Base-by-base conservation (phyloP, 2,888 invertebrate species). In the Machimus atricapillus region DNA sequence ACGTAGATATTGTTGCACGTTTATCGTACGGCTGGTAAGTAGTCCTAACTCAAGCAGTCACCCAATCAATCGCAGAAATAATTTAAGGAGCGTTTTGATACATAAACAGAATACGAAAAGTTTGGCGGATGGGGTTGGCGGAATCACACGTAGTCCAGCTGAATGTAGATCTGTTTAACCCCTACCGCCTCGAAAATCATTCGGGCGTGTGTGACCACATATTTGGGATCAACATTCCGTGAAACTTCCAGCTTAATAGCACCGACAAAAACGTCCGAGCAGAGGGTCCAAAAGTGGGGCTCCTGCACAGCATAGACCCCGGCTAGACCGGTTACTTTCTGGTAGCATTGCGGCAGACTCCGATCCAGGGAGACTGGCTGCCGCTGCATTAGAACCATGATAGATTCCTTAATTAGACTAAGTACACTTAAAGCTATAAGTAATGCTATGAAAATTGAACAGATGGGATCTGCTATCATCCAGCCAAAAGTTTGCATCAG, bases 401-500 rank as follows among this genome's bases (percentile, higher is more conserved):
- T 95, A 0, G 98, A 98, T 91, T 99, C 98, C 90, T 96, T 96
- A 90, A 97, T 95, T 89, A 97, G 93, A 58, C 97, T 95, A 87
- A 97, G 91, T 31, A 97, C 98, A 94, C 98, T 98, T 52, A 97
- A 93, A 31, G 96, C 97, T 91, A 99, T 98, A 37, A 99, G 94
- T 34, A 97, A 91, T 12, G 99, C 97, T 90, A 99, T 99, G 90
- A 98, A 98, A 95, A 99, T 97, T 2, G 99, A 99, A 92, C 99
- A 99, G 90, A 99, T 97, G 0, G 99, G 99, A 93, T 99, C 99
- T 7, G 99, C 99, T 90, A 98, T 96, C 97, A 98, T 98, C 98
- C 98, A 99, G 76, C 98, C 98, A 93, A 99, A 99, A 93, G 95
- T 95, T 91, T 97, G 96, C 97, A 99, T 99, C 8, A 99, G 93